Evolutionary conservation across 2,113 vertebrate genomes (phyloP), one percentile per base, ranked within the genome.

Genomic region (Apteryx mantelli): DNA sequence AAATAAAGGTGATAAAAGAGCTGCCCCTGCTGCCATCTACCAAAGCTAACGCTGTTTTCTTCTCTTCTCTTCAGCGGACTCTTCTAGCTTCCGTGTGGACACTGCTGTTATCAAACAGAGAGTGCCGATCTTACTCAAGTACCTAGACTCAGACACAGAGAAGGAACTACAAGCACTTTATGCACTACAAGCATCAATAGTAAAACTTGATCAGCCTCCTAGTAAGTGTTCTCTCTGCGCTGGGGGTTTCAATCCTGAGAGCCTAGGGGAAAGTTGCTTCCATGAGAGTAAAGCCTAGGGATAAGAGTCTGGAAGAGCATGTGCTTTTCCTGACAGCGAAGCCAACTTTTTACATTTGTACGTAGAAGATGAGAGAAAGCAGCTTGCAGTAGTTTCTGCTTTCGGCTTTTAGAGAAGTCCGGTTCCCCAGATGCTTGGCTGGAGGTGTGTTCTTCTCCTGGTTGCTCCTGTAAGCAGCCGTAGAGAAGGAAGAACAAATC

Each of bases 161-260:
- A 99, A 99, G 98, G 99, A 99, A 98, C 98, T 99, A 97, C 99
- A 99, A 99, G 99, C 99, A 99, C 99, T 99, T 99, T 99, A 99
- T 98, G 99, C 99, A 99, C 99, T 99, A 98, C 99, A 99, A 98
- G 99, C 99, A 92, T 99, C 99, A 97, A 98, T 99, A 98, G 99
- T 99, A 96, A 98, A 99, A 98, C 99, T 99, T 95, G 99, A 99
- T 98, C 99, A 99, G 95, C 99, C 99, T 98, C 99, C 99, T 84
- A 99, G 99, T 99, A 98, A 99, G 99, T 99, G 74, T 90, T 44
- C 30, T 32, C 20, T 92, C 7, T 66, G 36, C 19, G 19, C 24
- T 34, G 30, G 46, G 64, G 61, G 13, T 8, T 63, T 63, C 53
- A 50, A 19, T 10, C 28, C 1, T 60, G 60, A 17, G 17, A 16